Percentiles rank a stretch among this genome's conserved stretches.
Conservation (phyloP, 2,797 vertebrate genomes). For the Neosalanx taihuensis region DNA sequence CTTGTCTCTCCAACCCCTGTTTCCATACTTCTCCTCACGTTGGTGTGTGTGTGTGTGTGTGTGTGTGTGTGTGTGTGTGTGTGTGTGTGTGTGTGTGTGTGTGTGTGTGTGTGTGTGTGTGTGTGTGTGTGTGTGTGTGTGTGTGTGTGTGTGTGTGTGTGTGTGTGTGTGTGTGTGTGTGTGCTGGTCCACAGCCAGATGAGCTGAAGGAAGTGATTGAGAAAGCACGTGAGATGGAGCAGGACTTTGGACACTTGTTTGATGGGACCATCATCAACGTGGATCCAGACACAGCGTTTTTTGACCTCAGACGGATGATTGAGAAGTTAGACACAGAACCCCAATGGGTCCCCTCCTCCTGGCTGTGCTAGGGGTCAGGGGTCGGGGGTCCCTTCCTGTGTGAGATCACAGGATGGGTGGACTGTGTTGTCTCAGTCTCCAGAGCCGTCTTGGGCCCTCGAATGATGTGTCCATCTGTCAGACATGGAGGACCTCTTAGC, state of each 20-base stretch:
- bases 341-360: constrained; percentile 94
- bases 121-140: neutral
- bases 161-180: neutral
- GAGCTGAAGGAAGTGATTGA: constrained; percentile 91
- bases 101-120: neutral
- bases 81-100: no score
- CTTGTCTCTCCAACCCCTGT: no score
- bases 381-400: constrained; percentile 8
- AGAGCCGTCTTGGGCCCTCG: constrained; percentile 31
- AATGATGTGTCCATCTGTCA: constrained; percentile 16
- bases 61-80: neutral
- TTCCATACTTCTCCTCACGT: neutral
- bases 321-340: constrained; percentile 95
- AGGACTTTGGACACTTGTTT: constrained; percentile 89
- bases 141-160: neutral
- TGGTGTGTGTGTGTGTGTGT: neutral
- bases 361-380: constrained; percentile 76
- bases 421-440: constrained; percentile 23
- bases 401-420: constrained; percentile 1
- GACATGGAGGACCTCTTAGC: neutral
- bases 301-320: constrained; percentile 86
- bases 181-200: constrained; percentile 76
- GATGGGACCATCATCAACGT: constrained; percentile 87
- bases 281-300: constrained; percentile 86
- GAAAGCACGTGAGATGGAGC: constrained; percentile 95